phyloP scores from a whole-genome alignment of 2,888 invertebrate species.

The Acleris sparsana region DNA sequence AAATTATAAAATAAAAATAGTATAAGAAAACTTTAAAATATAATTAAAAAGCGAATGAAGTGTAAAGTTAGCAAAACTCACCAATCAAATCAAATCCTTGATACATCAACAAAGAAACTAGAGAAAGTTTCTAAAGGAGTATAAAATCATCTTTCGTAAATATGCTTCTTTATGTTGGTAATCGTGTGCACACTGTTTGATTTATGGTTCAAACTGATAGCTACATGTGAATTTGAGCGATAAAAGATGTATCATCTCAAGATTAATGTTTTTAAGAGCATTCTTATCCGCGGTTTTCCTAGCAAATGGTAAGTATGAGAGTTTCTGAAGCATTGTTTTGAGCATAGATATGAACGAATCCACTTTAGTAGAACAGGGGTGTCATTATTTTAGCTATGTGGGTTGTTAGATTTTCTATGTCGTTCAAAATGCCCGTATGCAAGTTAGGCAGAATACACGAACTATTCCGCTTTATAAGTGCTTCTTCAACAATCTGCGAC shows the following conservation, averaged over 20 bases:
- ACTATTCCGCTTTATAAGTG: too few relatives aligned
- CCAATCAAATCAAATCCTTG: background rate
- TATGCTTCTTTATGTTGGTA: too few relatives aligned
- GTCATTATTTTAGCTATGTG: background rate
- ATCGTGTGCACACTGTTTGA: constrained; percentile 49
- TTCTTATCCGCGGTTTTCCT: constrained; percentile 67
- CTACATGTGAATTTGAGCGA: constrained; percentile 67
- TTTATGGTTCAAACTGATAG: constrained; percentile 62
- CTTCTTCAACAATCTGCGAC: too few relatives aligned
- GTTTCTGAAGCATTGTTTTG: constrained; percentile 15
- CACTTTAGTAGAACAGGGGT: background rate
- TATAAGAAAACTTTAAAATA: too few relatives aligned
- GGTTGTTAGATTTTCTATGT: too few relatives aligned
- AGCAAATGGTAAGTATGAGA: constrained; percentile 56
- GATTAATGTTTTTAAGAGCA: constrained; percentile 64
- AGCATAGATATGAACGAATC: background rate
- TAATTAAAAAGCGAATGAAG: too few relatives aligned
- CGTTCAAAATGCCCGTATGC: too few relatives aligned
- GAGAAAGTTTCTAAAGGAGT: constrained; percentile 7
- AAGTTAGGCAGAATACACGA: too few relatives aligned
- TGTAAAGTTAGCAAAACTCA: too few relatives aligned
- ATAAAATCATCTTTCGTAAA: constrained; percentile 18
- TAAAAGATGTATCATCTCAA: constrained; percentile 70
- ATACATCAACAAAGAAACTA: background rate
- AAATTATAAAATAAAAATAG: too few relatives aligned